Evolutionary conservation across 1,140 invertebrate species (phyloP).

Genomic region (Penaeus indicus): DNA sequence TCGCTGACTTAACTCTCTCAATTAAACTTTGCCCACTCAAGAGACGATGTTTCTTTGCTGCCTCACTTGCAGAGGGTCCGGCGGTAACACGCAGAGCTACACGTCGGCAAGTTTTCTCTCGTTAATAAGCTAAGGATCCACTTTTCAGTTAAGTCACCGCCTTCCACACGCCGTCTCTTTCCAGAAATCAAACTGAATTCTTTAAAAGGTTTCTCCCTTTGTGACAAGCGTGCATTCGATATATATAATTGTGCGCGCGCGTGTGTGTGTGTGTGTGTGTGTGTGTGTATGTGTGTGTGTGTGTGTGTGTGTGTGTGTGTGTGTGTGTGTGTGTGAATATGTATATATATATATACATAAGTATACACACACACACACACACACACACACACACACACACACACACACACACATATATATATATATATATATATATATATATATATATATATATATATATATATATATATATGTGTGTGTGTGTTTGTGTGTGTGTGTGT

Average conservation of each 20-base stretch:
- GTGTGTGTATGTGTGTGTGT: neutral
- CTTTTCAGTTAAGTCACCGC: too few species aligned
- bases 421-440: neutral
- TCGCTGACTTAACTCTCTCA: conserved; percentile 55
- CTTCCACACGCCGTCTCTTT: too few species aligned
- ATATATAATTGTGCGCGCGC: neutral
- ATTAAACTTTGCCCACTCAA: conserved; percentile 39
- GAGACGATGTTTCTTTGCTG: conserved; percentile 28
- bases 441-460: neutral
- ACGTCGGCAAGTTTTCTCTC: too few species aligned
- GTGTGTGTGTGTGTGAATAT: neutral
- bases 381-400: neutral
- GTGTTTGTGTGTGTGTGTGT: too few species aligned
- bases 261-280: neutral
- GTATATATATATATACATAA: neutral
- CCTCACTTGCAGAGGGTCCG: neutral
- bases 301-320: neutral
- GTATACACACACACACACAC: neutral
- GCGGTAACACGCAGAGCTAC: neutral
- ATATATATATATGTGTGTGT: neutral
- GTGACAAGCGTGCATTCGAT: neutral
- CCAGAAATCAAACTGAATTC: too few species aligned
- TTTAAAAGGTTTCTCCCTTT: too few species aligned
- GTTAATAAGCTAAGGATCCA: too few species aligned
- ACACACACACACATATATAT: neutral